Conservation (phyloP, 2,797 vertebrate species). For the Enteromius anoplus region DNA sequence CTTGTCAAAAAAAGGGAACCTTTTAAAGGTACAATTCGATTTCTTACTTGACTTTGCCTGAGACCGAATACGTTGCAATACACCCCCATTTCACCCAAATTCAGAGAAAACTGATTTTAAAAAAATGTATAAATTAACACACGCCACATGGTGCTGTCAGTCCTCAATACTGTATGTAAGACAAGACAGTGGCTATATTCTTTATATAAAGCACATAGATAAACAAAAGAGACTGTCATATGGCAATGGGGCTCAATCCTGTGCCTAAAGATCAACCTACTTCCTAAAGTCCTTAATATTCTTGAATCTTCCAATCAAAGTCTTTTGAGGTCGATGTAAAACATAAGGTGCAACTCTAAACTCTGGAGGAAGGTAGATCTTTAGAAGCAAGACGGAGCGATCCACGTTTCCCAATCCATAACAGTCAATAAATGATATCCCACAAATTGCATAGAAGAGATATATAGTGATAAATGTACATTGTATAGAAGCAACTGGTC, state of each 20-base stretch:
- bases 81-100: not conserved
- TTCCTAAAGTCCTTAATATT: not conserved
- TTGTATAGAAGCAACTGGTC: conserved; percentile 15
- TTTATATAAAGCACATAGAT: conserved; percentile 11
- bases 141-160: conserved; percentile 41
- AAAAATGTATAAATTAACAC: conserved; percentile 50
- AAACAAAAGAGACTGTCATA: not conserved
- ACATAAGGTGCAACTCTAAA: not conserved
- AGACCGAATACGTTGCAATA: not conserved
- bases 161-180: not conserved
- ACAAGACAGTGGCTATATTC: not conserved
- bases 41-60: not conserved
- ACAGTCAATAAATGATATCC: conserved; percentile 6
- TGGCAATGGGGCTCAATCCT: conserved; percentile 6
- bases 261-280: not conserved
- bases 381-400: not conserved
- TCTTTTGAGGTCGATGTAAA: not conserved
- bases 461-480: conserved; percentile 12
- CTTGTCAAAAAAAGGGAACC: not conserved
- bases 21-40: not conserved
- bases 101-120: conserved; percentile 8
- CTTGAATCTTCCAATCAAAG: not conserved
- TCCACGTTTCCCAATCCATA: not conserved
- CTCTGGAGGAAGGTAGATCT: not conserved
- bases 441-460: conserved; percentile 26